Base-by-base conservation (phyloP, 2,113 vertebrate genomes). In the Lichenostomus cassidix region DNA sequence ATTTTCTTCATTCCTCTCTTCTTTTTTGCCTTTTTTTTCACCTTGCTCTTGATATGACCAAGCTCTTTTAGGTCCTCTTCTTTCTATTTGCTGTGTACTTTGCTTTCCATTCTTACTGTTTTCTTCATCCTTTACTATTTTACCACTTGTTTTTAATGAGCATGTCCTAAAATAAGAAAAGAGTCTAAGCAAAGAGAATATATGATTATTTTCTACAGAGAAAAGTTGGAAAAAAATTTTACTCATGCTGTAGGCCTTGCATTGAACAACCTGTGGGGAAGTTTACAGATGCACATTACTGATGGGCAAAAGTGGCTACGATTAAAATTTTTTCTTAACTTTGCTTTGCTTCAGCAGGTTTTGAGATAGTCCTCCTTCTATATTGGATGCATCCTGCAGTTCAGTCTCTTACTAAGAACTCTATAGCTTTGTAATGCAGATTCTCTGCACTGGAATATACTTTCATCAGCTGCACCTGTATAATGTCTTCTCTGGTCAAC, bases 1-100 rank as follows among this genome's bases (percentile, higher is more conserved):
- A 53, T 68, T 96, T 94, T 90, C 68, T 90, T 92, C 39, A 83
- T 76, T 92, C 28, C 39, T 75, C 84, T 69, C n/a, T 21, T 79
- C 7, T 28, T 94, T 94, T 75, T 87, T 12, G 44, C 55, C 37
- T 56, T 62, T 62, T 29, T 92, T 89, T 55, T 88, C 71, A 88
- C 67, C 76, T 96, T 91, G 31, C 20, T 74, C 9, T 89, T 93
- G 56, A 19, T 11, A 35, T 10, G 10, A 62, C 22, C 62, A 69
- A 42, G 10, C 8, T 44, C 44, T 22, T 93, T 21, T 41, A 47
- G 11, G 8, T 73, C 20, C 7, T 55, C 10, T 42, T 81, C 25
- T 59, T 91, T 79, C 77, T 47, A 68, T 62, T 91, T 64, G 65
- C 12, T 11, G 11, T 52, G 84, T 33, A 16, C 79, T 92, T 74